Conservation (phyloP, 2,797 vertebrate genomes). For the Melopsittacus undulatus region DNA sequence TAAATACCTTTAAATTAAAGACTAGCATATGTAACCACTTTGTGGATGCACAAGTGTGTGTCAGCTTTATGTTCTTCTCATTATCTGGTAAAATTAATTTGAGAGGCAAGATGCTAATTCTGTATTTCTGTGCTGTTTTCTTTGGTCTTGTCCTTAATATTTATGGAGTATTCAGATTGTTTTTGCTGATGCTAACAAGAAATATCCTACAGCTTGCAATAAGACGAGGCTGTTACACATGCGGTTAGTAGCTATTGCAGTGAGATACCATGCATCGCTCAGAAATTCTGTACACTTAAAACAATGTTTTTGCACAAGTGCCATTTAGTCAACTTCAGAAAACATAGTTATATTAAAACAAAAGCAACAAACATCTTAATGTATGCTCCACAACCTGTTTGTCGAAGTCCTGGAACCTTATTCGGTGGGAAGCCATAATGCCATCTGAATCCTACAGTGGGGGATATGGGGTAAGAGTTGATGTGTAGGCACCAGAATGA, state of each 20-base stretch:
- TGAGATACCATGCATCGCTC: background rate
- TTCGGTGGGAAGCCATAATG: background rate
- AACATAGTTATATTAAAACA: background rate
- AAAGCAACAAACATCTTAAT: background rate
- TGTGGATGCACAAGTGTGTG: background rate
- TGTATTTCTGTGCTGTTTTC: background rate
- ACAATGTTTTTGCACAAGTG: background rate
- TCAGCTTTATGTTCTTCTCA: slow-evolving; percentile 22
- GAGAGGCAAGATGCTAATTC: slow-evolving; percentile 26
- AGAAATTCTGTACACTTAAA: slow-evolving; percentile 36
- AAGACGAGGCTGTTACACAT: background rate
- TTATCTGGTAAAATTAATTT: slow-evolving; percentile 44
- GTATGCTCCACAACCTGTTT: background rate
- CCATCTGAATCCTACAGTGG: background rate
- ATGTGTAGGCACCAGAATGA: background rate
- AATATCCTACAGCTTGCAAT: slow-evolving; percentile 1
- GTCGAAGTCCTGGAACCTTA: background rate
- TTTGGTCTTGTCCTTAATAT: slow-evolving; percentile 26
- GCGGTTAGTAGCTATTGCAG: background rate
- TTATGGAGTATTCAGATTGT: slow-evolving; percentile 21
- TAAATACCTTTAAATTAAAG: slow-evolving; percentile 12
- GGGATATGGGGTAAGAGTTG: background rate
- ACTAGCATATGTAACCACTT: background rate
- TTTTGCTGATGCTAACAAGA: slow-evolving; percentile 60
- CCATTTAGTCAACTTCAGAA: background rate